Base-by-base conservation (phyloP, 2,797 vertebrate genomes). In the Rhodeus uyekii region DNA sequence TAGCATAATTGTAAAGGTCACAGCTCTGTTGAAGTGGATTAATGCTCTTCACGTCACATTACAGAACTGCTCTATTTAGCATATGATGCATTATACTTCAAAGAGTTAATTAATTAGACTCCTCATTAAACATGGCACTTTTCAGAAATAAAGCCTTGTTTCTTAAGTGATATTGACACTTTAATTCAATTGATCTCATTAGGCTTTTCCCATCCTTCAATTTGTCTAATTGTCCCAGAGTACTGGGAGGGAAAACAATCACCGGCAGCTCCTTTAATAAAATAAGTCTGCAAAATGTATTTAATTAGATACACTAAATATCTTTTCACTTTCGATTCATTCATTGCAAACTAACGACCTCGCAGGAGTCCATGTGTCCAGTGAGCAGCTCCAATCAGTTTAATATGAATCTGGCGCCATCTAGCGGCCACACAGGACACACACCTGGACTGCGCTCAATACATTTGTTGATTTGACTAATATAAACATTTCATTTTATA, bases 1-100 rank as follows among this genome's bases (percentile, higher is more conserved):
- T 87, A 46, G 76, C 72, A 84, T 82, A 63, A 77, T 77, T 86
- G 34, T 29, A 84, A 87, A 87, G 86, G 86, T 84, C 84, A 84
- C 58, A 44, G 12, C 71, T 79, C 39, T 72, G 75, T 73, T 58
- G 36, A 58, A 53, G 29, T 55, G 60, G 29, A 55, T 39, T 82
- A 29, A 69, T 76, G 71, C 29, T 50, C 63, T 42, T 46, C 18
- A 78, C 32, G 24, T 46, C 18, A 78, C 32, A 34, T 63, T 81
- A 42, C 29, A 68, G 64, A 22, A 64, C 32, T 3, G 39, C 53
- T 80, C 61, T 39, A 44, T 58, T 36, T 53, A 34, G 24, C 82
- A 46, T 8, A 27, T 81, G 42, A 74, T 74, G 76, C 69, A 76
- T 48, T 82, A 76, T 76, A 72, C 42, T 78, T 79, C 74, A 50